phyloP scores from a whole-genome alignment of 2,113 vertebrate species.

The Phocoena sinus region DNA sequence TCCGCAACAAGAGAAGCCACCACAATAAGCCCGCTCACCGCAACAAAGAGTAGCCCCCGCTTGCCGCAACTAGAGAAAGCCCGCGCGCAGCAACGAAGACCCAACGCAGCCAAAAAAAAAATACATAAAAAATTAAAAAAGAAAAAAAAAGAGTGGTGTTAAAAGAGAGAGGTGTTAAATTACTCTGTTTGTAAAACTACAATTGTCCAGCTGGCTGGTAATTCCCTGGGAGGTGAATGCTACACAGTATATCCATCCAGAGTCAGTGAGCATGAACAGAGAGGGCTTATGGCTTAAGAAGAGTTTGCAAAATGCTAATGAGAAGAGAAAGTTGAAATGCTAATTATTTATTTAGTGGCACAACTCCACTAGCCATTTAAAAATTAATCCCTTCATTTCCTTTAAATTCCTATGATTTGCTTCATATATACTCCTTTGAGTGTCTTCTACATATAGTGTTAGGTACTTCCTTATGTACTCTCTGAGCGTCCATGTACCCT shows the following conservation, averaged over 20 bases:
- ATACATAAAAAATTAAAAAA: too few species aligned
- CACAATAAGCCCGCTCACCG: too few species aligned
- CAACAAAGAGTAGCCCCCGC: too few species aligned
- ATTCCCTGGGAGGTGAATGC: neutral
- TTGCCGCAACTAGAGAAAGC: too few species aligned
- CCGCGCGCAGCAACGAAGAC: accelerated
- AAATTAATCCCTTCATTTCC: neutral
- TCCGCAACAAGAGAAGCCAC: too few species aligned
- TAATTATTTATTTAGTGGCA: neutral
- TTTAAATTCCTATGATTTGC: neutral
- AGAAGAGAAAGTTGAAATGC: neutral
- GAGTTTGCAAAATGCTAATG: neutral
- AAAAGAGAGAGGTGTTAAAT: neutral
- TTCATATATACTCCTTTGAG: neutral
- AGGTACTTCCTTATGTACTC: neutral
- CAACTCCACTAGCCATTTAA: neutral
- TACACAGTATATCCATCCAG: too few species aligned
- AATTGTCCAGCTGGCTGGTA: neutral
- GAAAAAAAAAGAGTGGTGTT: too few species aligned
- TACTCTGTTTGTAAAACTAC: neutral
- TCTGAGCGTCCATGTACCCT: neutral
- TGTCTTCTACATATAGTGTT: neutral
- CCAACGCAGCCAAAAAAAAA: too few species aligned
- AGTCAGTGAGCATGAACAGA: slow-evolving; percentile 21
- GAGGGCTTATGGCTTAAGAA: neutral